Base-by-base conservation (phyloP, 2,888 invertebrate genomes). In the Scaptodrosophila latifasciaeformis region DNA sequence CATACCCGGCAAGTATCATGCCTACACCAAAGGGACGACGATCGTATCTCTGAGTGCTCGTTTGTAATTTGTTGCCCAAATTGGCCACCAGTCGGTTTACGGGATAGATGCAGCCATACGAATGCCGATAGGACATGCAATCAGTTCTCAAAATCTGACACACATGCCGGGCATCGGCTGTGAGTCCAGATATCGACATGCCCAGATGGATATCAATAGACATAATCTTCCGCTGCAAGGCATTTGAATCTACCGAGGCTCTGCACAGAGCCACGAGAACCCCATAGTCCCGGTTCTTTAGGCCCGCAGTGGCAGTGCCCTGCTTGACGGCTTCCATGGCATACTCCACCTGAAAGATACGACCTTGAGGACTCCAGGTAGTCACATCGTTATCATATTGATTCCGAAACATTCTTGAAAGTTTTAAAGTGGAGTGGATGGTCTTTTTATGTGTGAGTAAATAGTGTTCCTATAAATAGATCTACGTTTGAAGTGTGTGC, bases 361-460 rank as follows among this genome's bases (percentile, higher is more conserved):
- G 92, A 1, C 96, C 96, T 82, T 99, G 99, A 0, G 99, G 99
- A 87, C 98, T 99, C 99, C 99, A 99, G 58, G 98, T 96, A 6
- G 99, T 99, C 55, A 99, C 99, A 88, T 99, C 99, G 86, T 96
- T 97, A 87, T 99, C 99, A 86, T 99, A 99, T 87, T 99, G 99
- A 87, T 99, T 99, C 43, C 99, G 92, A 87, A 99, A 99, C 99
- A 65, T 65, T 4, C 6, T 43, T 24, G 24, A 7, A 24, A 24
- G 3, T 24, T 7, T 24, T 24, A 24, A 24, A 24, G 24, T 24
- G 24, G 7, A 5, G 24, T 24, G 24, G 3, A 7, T 24, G 24
- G 24, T 5, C 4, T 7, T 24, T 5, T 3, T 24, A 7, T 24
- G 24, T 24, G 24, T 24, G 24, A 5, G 24, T 24, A 7, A 24